Base-by-base conservation (phyloP, 2,113 vertebrate genomes). In the Istiophorus platypterus region DNA sequence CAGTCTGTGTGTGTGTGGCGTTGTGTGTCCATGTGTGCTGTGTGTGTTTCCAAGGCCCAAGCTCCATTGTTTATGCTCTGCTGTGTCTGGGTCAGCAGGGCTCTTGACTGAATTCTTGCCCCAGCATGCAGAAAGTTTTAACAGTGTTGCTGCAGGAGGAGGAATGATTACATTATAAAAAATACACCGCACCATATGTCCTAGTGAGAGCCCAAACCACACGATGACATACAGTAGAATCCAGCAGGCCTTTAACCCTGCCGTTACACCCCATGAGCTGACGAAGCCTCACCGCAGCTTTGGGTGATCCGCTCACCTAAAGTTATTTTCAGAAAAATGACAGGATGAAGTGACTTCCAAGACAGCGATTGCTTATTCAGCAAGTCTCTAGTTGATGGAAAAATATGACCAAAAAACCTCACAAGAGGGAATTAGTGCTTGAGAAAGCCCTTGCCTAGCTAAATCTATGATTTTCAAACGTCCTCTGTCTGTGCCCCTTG, bases 91-190 rank as follows among this genome's bases (percentile, higher is more conserved):
- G 86, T 87, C 88, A 86, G 77, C 85, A 62, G 76, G 82, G 76
- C 81, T 78, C 81, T 88, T 72, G 70, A 87, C 82, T 80, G 83
- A 93, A 93, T 91, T 92, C 88, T 88, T 92, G 91, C 85, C 91
- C 74, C 88, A 91, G 92, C 91, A 88, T 92, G 91, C 77, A 88
- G 57, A 85, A 74, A 31, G 85, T 88, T 93, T 92, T 88, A 91
- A 89, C 77, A 42, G 86, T 89, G 92, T 92, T 92, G 80, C 89
- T 91, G 86, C 74, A 90, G 59, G 82, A 89, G 86, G 74, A 88
- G 77, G 86, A 90, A 92, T 85, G 89, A 92, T 90, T 91, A 81
- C 88, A 90, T 91, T 93, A 86, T 87, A 90, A 89, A 92, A 92
- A 91, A 88, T 82, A 91, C 77, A 81, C 85, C 68, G 14, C 88